Evolutionary conservation across 2,113 vertebrate genomes (phyloP), one percentile per base, ranked within the genome.

Genomic region (Mus musculus): DNA sequence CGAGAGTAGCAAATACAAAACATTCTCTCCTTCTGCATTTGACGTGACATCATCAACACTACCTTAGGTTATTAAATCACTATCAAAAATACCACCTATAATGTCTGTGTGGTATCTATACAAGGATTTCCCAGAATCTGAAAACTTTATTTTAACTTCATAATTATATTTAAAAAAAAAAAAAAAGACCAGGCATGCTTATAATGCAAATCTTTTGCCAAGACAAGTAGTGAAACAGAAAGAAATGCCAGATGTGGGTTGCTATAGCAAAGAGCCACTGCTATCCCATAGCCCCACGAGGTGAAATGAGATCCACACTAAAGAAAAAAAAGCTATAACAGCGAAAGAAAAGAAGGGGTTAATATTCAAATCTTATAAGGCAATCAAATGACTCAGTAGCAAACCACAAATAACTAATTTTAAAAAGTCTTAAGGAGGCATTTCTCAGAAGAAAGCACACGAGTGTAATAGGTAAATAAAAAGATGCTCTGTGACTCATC

Each of bases 81-180:
- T 39, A 36, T 90, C 69, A 2, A 82, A 95, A 92, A 90, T 33
- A 77, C 13, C 7, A 88, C 26, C 39, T 73, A 8, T 49, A 77
- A 89, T 73, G 72, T 71, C 20, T 89, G 0, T 13, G 17, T 14
- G 42, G 8, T 88, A 87, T 8, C 9, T 24, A 69, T 52, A 76
- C 12, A 56, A 67, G 11, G 92, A 49, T 82, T 77, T 36, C 5
- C 95, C 63, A 95, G 67, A 54, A 88, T 88, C 92, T 93, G 86
- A 30, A 90, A 76, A 77, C 73, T 82, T 82, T 88, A 73, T 22
- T 63, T 69, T 93, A 91, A 63, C 71, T 93, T 86, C 14, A 75
- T 67, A 69, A 89, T 75, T 81, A 71, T 84, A 76, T 54, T 71
- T 90, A 93, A 73, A n/a, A n/a, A n/a, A n/a, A n/a, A n/a, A n/a